Evolutionary conservation across 1,140 invertebrate species (phyloP).

Genomic region (Laodelphax striatellus): DNA sequence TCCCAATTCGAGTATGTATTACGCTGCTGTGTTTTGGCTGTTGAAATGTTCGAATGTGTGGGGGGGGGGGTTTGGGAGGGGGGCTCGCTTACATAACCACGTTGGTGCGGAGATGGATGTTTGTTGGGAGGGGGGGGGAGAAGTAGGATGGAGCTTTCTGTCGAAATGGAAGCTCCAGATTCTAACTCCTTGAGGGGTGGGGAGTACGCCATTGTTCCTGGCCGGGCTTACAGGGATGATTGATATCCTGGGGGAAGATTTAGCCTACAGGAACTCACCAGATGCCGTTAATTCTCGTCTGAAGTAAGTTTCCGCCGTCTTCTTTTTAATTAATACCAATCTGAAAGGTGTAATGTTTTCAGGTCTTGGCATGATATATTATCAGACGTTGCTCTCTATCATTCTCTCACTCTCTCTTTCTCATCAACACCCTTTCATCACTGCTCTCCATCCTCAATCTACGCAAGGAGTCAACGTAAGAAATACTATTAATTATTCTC

Average conservation of each 20-base stretch:
- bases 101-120: too few species aligned
- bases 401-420: too few species aligned
- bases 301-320: not conserved
- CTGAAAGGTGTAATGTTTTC: slow-evolving; percentile 3
- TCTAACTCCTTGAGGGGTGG: not conserved
- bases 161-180: not conserved
- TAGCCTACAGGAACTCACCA: slow-evolving; percentile 1
- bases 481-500: slow-evolving; percentile 1
- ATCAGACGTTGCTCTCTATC: not conserved
- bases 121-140: not conserved
- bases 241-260: not conserved
- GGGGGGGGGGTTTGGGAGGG: too few species aligned
- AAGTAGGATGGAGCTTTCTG: not conserved
- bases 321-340: slow-evolving; percentile 4
- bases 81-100: too few species aligned
- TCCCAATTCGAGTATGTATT: too few species aligned
- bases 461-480: not conserved
- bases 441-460: not conserved
- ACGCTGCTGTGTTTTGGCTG: too few species aligned
- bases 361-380: slow-evolving; percentile 2
- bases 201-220: not conserved
- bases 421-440: too few species aligned
- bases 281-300: slow-evolving; percentile 1
- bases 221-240: not conserved
- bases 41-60: too few species aligned